phyloP scores from a whole-genome alignment of 1,140 invertebrate genomes.

The Cyphomyrmex costatus region DNA sequence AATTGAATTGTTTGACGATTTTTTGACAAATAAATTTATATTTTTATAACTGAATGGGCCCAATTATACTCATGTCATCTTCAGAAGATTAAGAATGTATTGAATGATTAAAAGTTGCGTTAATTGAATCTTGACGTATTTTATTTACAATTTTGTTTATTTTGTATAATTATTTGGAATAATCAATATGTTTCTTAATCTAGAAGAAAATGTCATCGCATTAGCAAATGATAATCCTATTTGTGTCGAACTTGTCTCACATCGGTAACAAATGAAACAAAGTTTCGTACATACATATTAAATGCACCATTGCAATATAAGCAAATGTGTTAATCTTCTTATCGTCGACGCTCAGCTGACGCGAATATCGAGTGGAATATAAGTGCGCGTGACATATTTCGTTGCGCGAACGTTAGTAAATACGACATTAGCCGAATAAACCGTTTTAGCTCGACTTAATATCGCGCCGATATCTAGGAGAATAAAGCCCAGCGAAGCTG shows the following conservation, averaged over 20 bases:
- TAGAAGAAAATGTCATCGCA: constrained; percentile 6
- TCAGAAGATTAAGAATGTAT: neutral
- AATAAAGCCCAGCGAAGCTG: constrained; percentile 34
- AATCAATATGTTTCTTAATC: neutral
- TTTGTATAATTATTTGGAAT: constrained; percentile 6
- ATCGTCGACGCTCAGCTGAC: constrained; percentile 53
- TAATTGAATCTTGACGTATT: constrained; percentile 2
- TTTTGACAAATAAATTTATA: no score
- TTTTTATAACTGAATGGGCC: no score
- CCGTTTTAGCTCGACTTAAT: constrained; percentile 50
- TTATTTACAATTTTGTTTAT: neutral
- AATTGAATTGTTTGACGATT: no score
- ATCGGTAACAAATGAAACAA: constrained; percentile 43
- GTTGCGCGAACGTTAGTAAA: constrained; percentile 49
- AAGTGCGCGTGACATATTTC: constrained; percentile 54
- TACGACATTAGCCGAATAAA: constrained; percentile 62
- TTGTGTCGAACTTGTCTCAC: constrained; percentile 48
- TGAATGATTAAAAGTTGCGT: constrained; percentile 9
- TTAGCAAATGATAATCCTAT: constrained; percentile 59
- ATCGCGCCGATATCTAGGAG: constrained; percentile 52
- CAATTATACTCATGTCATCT: no score
- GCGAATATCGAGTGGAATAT: constrained; percentile 53
- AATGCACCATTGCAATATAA: constrained; percentile 16
- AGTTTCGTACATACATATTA: neutral
- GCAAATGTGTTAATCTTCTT: constrained; percentile 65